These are phyloP conservation scores for Lasioglossum albipes DNA, from an alignment of 1,140 invertebrate genomes.

Conservation along the genomic window DNA sequence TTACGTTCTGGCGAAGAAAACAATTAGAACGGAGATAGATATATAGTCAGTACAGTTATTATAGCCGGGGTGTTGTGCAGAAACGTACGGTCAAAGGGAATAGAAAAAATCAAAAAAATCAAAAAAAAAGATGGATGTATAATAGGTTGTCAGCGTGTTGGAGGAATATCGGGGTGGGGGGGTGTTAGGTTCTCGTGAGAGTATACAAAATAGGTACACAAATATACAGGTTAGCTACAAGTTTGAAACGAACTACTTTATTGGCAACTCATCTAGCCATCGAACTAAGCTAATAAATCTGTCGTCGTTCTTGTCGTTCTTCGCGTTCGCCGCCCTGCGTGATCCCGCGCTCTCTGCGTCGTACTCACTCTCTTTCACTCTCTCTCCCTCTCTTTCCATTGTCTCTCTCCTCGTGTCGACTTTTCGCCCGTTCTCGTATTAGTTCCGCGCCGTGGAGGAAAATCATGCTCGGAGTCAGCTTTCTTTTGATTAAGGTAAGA, in stretches of 20 bases:
- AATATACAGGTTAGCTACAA: slow-evolving; percentile 78
- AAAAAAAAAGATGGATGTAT: not conserved
- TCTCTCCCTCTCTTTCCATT: slow-evolving; percentile 4
- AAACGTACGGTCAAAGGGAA: too few relatives aligned
- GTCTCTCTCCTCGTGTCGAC: not conserved
- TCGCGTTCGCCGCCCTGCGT: slow-evolving; percentile 53
- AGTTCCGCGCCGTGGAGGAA: too few relatives aligned
- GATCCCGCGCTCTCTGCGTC: slow-evolving; percentile 23
- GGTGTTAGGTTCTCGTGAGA: slow-evolving; percentile 35
- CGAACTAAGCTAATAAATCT: slow-evolving; percentile 73
- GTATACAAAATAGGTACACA: slow-evolving; percentile 77
- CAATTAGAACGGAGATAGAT: too few relatives aligned
- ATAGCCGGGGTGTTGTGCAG: too few relatives aligned
- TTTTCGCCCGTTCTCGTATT: not conserved
- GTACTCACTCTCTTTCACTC: slow-evolving; percentile 1
- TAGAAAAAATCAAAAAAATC: not conserved
- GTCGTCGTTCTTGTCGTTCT: slow-evolving; percentile 52
- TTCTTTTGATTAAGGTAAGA: too few relatives aligned
- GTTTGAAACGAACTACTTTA: slow-evolving; percentile 80
- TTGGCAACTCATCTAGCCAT: slow-evolving; percentile 80
- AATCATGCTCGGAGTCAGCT: too few relatives aligned
- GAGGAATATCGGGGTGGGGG: not conserved
- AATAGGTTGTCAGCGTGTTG: not conserved
- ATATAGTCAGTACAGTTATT: too few relatives aligned
- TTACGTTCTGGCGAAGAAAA: not conserved